Evolutionary conservation across 64 coral and sea anemone species (phyloP), one percentile per base, ranked within the genome.

Genomic region (Catalaphyllia jardinei): DNA sequence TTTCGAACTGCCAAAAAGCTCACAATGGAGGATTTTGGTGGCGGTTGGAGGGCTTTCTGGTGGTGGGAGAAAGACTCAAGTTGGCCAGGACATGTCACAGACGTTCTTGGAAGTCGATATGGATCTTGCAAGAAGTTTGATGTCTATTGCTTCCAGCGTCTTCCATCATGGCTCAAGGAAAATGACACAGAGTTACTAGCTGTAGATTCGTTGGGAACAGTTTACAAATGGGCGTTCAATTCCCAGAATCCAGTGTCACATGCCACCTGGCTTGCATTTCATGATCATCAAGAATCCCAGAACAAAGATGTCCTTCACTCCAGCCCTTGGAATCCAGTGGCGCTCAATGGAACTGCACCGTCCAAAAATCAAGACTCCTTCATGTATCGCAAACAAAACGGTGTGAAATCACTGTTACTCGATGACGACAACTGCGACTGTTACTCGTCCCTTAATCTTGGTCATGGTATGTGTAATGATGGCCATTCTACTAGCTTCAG

Each of bases 201-300:
- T 4, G 14, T 81, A 31, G 93, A 94, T 73, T 31, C 74, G 15
- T 11, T 78, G 15, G 93, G 89, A 22, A 91, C 75, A 52, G 93
- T 91, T 18, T 94, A 94, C 83, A 94, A 91, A 31, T 94, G 93
- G 93, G 28, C 22, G 0, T 94, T 94, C 50, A 86, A 80, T 31
- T 52, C 79, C 59, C 38, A 33, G 19, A 94, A 87, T 42, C 76
- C 93, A 64, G 86, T 85, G 6, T 87, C 93, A 14, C 83, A 87
- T n/a, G 88, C 93, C 13, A 88, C 75, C 22, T 94, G 93, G 93
- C 67, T 91, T 17, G 88, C 93, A 49, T 91, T 94, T 74, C 89
- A 94, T 62, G 79, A 87, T 31, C 93, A 94, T 31, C 71, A 87
- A 31, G 88, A 91, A 67, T 76, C 79, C 52, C 52, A 39, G 6